These are phyloP conservation scores for Hetaerina americana DNA, from an alignment of 1,140 invertebrate species.

Conservation along the genomic window DNA sequence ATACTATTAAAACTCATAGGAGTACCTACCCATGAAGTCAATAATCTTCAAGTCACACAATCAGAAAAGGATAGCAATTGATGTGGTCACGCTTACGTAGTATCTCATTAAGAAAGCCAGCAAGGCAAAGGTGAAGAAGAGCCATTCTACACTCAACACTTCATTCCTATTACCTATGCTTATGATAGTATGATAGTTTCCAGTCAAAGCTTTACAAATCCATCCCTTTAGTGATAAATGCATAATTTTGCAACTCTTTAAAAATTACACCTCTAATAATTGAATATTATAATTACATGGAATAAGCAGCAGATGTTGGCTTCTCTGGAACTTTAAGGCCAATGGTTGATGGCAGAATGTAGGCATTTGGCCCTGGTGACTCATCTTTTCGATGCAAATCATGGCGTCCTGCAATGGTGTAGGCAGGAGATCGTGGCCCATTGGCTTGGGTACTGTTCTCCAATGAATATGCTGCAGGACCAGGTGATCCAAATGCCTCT, in stretches of 20 bases:
- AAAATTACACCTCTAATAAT: background rate
- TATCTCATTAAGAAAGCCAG: too few relatives aligned
- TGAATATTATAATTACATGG: slow-evolving; percentile 29
- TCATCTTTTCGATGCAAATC: slow-evolving; percentile 26
- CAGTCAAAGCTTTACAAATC: background rate
- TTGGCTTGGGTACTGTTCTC: slow-evolving; percentile 33
- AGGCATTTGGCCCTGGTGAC: slow-evolving; percentile 47
- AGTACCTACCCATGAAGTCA: too few relatives aligned
- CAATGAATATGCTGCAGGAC: slow-evolving; percentile 39
- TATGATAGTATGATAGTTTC: too few relatives aligned
- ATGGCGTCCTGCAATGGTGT: slow-evolving; percentile 37
- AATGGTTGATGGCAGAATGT: slow-evolving; percentile 24
- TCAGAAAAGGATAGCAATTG: too few relatives aligned
- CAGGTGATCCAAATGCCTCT: slow-evolving; percentile 28
- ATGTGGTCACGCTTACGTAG: too few relatives aligned
- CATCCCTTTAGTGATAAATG: background rate
- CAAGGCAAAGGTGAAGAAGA: too few relatives aligned
- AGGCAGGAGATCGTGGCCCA: slow-evolving; percentile 33
- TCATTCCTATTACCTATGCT: too few relatives aligned
- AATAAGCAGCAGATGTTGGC: slow-evolving; percentile 28
- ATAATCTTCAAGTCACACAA: too few relatives aligned
- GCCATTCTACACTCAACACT: too few relatives aligned
- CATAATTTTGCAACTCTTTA: background rate
- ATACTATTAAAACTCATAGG: too few relatives aligned
- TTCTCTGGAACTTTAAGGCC: slow-evolving; percentile 24